Evolutionary conservation across 2,888 invertebrate species (phyloP), one percentile per base, ranked within the genome.

Genomic region (Hirtodrosophila alboralis): DNA sequence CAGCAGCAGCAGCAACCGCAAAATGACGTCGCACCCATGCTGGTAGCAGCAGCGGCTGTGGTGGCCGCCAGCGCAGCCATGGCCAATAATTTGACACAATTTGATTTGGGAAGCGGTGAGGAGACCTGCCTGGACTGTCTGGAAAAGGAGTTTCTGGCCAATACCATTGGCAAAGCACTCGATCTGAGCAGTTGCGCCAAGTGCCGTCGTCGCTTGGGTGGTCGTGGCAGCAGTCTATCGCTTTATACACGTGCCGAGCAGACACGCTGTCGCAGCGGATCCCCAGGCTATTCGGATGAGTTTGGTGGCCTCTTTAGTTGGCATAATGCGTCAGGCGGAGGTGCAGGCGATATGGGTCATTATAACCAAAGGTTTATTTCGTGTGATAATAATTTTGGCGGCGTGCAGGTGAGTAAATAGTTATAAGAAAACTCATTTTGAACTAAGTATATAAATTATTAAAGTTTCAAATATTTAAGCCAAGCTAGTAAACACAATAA

Each of bases 41-140:
- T 78, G 23, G 75, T 69, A 36, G 79, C 74, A 37, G 63, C 78
- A 6, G 84, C 84, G 0, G 73, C 84, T 7, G 69, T 73, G 2
- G 75, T 71, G 3, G 70, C 73, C 1, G 71, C 71, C 21, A 66
- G 59, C 47, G 57, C 56, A 4, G 56, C 77, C 7, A 63, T 77
- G 49, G 64, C 67, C 10, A 72, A 64, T 28, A 70, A 70, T 13
- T 83, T 77, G 6, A 69, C 76, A 1, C 66, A 66, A 23, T 80
- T 84, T 26, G 86, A 79, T 52, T 66, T 85, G 27, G 59, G 66
- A 54, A 77, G 70, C 27, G 75, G 70, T n/a, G 90, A 90, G 47
- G 90, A 90, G 31, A 88, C 87, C 2, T 90, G 90, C 44, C 71
- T 90, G 48, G 90, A 90, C 56, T 90, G 90, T 36, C 73, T 90